Base-by-base conservation (phyloP, 2,797 vertebrate genomes). In the Pangasius larnaudii region DNA sequence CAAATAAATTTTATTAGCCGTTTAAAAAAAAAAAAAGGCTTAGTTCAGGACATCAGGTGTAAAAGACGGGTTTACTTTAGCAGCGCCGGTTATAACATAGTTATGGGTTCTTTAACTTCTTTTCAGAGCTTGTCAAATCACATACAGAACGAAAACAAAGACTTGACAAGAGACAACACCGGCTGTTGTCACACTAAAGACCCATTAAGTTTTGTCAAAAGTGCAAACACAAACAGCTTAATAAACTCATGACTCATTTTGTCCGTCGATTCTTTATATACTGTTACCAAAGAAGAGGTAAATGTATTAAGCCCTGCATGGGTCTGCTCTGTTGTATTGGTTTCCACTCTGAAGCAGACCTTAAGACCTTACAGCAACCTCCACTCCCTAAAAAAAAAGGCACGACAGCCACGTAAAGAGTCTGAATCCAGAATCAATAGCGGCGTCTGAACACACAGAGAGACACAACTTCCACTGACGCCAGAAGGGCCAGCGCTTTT, bases 351-450 rank as follows among this genome's bases (percentile, higher is more conserved):
- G 13, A 75, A 77, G 42, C 86, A 59, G 85, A 80, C 83, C 84
- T 59, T 9, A 78, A 82, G 85, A 87, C 87, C 67, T 58, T 78
- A 84, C 86, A 78, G 88, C 67, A 39, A 59, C 81, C 85, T 81
- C 79, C 85, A 85, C 72, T 22, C 19, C 53, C 56, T 22, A 33
- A 61, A 82, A 39, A 39, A 81, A 82, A 56, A 61, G 75, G 85
- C 86, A 74, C 82, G 82, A 19, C 83, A 88, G 72, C 85, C 83
- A 80, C 59, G 81, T 79, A 84, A 88, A 77, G 16, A 67, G 84
- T 80, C 89, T 36, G 69, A 59, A 87, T 85, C 72, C 79, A 53
- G 58, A 91, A 91, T 90, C 86, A 9, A 89, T 90, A 90, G 82
- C 33, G 3, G 67, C 56, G 89, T 89, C 67, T 87, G 86, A 90